phyloP scores from a whole-genome alignment of 2,797 vertebrate genomes.

The Rhabdophis nuchalis region DNA sequence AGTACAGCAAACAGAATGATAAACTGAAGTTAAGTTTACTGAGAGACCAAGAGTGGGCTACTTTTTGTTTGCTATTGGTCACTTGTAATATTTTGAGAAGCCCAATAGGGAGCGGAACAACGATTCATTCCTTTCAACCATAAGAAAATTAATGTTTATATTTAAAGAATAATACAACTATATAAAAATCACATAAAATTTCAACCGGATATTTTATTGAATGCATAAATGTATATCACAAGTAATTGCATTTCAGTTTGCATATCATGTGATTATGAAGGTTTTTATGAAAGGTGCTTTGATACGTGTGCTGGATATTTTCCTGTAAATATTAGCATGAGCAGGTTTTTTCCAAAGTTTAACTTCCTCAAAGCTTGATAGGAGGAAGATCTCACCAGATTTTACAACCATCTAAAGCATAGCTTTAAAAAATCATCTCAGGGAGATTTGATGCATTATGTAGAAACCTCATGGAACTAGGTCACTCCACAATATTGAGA shows the following conservation, averaged over 20 bases:
- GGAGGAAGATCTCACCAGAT: constrained; percentile 49
- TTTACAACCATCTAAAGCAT: constrained; percentile 46
- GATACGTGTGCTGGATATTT: not conserved
- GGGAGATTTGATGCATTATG: constrained; percentile 40
- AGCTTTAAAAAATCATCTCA: constrained; percentile 42
- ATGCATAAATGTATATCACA: not conserved
- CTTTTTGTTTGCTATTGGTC: not conserved
- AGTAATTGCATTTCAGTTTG: not conserved
- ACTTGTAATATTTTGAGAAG: not conserved
- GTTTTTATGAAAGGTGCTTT: fast-evolving
- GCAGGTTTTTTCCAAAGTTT: not conserved
- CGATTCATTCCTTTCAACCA: not conserved
- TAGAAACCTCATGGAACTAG: constrained; percentile 53
- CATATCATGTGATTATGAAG: not conserved
- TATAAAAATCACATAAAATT: not conserved
- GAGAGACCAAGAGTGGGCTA: not conserved
- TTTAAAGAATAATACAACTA: not conserved
- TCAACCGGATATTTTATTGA: not conserved
- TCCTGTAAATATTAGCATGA: not conserved
- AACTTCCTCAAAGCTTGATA: constrained; percentile 16
- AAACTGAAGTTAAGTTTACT: not conserved
- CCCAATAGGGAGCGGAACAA: not conserved
- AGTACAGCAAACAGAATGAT: not conserved
- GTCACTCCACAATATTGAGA: constrained; percentile 16
- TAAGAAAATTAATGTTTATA: not conserved